phyloP scores from a whole-genome alignment of 1,140 invertebrate genomes.

The Ridgeia piscesae region DNA sequence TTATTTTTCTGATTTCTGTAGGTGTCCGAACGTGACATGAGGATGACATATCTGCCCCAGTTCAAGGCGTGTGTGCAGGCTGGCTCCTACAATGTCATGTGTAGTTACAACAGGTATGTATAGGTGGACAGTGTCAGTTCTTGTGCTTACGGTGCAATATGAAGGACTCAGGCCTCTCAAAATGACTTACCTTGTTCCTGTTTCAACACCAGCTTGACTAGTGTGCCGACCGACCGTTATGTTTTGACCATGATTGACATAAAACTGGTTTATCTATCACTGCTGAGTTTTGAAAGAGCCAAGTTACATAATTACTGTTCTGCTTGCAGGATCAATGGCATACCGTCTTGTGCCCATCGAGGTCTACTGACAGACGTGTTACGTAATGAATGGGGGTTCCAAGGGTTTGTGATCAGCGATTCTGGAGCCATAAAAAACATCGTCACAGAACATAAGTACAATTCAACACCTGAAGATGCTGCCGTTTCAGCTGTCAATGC shows the following conservation, averaged over 20 bases:
- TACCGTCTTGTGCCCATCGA: slow-evolving; percentile 51
- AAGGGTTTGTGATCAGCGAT: slow-evolving; percentile 53
- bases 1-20: neutral
- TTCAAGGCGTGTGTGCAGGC: slow-evolving; percentile 48
- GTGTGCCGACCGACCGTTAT: neutral
- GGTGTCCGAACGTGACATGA: slow-evolving; percentile 44
- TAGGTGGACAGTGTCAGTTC: neutral
- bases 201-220: too few relatives aligned
- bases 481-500: slow-evolving; percentile 13
- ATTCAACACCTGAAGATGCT: slow-evolving; percentile 37
- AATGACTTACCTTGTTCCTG: too few relatives aligned
- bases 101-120: slow-evolving; percentile 30
- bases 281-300: neutral
- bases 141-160: neutral
- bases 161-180: neutral
- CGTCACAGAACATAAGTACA: slow-evolving; percentile 45
- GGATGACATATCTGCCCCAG: slow-evolving; percentile 51
- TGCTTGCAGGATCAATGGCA: slow-evolving; percentile 46
- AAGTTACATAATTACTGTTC: neutral
- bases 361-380: slow-evolving; percentile 48
- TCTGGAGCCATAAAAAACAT: slow-evolving; percentile 49
- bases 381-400: slow-evolving; percentile 44
- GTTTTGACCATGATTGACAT: neutral
- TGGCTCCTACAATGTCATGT: slow-evolving; percentile 32
- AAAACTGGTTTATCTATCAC: too few relatives aligned